Evolutionary conservation across 2,113 vertebrate species (phyloP).

Genomic region (Parotia lawesii): DNA sequence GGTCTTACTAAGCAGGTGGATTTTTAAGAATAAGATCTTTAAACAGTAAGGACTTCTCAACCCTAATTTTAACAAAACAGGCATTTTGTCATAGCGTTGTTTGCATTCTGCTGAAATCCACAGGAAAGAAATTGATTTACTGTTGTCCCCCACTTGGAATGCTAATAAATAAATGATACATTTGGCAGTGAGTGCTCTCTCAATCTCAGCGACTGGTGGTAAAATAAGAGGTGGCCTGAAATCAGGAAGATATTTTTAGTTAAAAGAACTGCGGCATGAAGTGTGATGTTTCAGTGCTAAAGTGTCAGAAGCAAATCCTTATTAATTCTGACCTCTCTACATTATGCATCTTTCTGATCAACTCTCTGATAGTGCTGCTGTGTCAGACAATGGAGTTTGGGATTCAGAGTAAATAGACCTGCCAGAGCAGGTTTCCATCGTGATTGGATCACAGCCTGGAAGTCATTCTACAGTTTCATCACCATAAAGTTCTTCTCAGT

Average conservation of each 20-base stretch:
- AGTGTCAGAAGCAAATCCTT: not conserved
- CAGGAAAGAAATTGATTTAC: not conserved
- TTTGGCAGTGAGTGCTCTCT: not conserved
- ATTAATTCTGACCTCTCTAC: conserved; percentile 21
- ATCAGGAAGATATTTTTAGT: conserved; percentile 3
- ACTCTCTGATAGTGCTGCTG: not conserved
- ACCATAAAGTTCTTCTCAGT: not conserved
- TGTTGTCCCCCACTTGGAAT: not conserved
- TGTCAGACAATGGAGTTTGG: not conserved
- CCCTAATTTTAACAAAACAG: not conserved
- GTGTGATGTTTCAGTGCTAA: not conserved
- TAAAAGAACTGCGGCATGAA: not conserved
- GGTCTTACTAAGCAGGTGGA: not conserved
- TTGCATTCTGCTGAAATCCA: conserved; percentile 1
- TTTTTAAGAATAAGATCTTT: not conserved
- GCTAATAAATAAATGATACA: not conserved
- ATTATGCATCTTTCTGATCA: not conserved
- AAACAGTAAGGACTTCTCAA: not conserved
- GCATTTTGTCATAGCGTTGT: not conserved
- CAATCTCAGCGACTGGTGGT: not conserved
- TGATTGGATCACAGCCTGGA: not conserved
- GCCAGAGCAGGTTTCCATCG: not conserved
- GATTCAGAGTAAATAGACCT: conserved; percentile 2
- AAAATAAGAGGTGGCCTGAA: conserved; percentile 6
- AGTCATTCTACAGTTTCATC: not conserved